A percentile compares a stretch with the other conserved stretches of the same genome.
Conservation (phyloP, 2,888 invertebrate species). For the Tinea trinotella region DNA sequence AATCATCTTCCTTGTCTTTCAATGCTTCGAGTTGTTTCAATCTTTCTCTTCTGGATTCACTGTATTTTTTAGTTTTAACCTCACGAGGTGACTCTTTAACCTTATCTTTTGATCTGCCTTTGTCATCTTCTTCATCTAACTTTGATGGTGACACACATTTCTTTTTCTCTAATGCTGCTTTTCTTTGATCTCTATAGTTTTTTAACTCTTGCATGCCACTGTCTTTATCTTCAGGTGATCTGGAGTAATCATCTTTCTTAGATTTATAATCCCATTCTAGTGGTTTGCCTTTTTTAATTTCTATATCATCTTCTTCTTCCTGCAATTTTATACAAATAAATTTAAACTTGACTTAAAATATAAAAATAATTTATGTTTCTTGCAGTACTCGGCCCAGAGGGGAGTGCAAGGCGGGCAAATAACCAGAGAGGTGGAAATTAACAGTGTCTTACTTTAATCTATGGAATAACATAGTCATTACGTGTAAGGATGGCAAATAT, state of each 20-base stretch:
- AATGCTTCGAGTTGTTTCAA: constrained; percentile 43
- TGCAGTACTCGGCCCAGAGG: too few relatives aligned
- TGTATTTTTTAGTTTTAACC: constrained; percentile 62
- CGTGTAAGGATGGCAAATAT: too few relatives aligned
- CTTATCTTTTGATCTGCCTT: constrained; percentile 49
- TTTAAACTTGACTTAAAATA: too few relatives aligned
- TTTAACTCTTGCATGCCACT: constrained; percentile 51
- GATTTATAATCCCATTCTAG: constrained; percentile 62
- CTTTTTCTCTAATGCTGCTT: constrained; percentile 55
- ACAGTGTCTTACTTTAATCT: too few relatives aligned
- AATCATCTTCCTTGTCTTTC: constrained; percentile 50
- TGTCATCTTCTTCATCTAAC: constrained; percentile 51
- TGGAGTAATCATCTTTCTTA: constrained; percentile 43
- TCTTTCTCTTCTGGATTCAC: constrained; percentile 62
- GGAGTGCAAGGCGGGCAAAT: too few relatives aligned
- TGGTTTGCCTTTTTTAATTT: constrained; percentile 61
- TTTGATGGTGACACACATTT: constrained; percentile 45
- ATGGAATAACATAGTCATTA: too few relatives aligned
- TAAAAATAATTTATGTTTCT: too few relatives aligned
- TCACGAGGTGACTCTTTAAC: constrained; percentile 59
- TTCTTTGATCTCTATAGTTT: constrained; percentile 55
- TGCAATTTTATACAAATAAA: too few relatives aligned
- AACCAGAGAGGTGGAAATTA: too few relatives aligned
- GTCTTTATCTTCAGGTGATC: constrained; percentile 38
- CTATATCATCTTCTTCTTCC: constrained; percentile 64